phyloP scores from a whole-genome alignment of 2,888 invertebrate species.

The Heteropelma amictum region DNA sequence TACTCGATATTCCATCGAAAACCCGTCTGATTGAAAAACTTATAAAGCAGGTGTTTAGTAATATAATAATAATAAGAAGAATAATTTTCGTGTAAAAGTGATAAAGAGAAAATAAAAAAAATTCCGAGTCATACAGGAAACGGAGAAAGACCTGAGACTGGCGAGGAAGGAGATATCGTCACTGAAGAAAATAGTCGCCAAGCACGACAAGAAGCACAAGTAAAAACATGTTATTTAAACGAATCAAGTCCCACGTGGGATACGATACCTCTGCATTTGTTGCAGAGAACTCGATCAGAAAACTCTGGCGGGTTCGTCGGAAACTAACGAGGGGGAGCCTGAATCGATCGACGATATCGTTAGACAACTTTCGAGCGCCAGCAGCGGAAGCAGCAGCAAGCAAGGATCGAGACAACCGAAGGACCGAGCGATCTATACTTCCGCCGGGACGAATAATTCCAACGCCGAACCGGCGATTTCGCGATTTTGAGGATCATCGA shows the following conservation, averaged over 20 bases:
- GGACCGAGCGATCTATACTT: conserved; percentile 12
- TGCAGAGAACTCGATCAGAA: conserved; percentile 1
- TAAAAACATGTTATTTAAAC: too few relatives aligned
- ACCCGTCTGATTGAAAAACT: too few relatives aligned
- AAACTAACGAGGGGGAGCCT: conserved; percentile 61
- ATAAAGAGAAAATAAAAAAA: too few relatives aligned
- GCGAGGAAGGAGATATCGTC: conserved; percentile 61
- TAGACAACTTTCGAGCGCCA: conserved; percentile 51
- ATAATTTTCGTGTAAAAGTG: too few relatives aligned
- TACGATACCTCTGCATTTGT: too few relatives aligned
- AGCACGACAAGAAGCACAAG: conserved; percentile 61
- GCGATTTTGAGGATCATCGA: background rate
- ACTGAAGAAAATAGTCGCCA: conserved; percentile 62
- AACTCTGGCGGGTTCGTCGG: conserved; percentile 34
- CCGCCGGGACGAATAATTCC: conserved; percentile 5
- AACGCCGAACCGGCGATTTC: conserved; percentile 1
- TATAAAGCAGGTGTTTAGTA: too few relatives aligned
- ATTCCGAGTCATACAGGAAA: conserved; percentile 63
- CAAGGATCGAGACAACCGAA: conserved; percentile 50
- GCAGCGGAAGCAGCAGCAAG: conserved; percentile 43
- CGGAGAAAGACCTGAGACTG: conserved; percentile 62
- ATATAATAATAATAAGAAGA: too few relatives aligned
- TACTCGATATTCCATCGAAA: too few relatives aligned
- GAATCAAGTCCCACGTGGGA: too few relatives aligned
- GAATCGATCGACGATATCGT: conserved; percentile 60